Evolutionary conservation across 2,888 invertebrate species (phyloP).

Genomic region (Limnephilus rhombicus): DNA sequence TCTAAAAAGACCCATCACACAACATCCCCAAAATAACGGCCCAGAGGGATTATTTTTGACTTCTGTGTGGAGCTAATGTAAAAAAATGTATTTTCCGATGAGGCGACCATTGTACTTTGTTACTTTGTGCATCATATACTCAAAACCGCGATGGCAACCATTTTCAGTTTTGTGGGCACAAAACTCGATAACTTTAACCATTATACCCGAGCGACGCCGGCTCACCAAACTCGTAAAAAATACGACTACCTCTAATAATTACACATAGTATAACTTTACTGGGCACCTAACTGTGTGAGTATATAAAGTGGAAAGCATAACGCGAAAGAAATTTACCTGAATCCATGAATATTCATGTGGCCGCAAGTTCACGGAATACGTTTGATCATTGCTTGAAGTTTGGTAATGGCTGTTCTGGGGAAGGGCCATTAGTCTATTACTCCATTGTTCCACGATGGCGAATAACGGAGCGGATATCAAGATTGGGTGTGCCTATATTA

Average conservation of each 20-base stretch:
- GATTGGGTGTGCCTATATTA: conserved; percentile 4
- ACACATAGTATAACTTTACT: background rate
- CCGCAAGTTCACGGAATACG: conserved; percentile 63
- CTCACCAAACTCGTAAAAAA: background rate
- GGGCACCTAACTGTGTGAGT: background rate
- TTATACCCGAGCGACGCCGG: background rate
- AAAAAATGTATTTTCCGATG: too few species aligned
- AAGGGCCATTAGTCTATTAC: conserved; percentile 27
- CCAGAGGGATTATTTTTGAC: too few species aligned
- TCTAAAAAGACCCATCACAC: too few species aligned
- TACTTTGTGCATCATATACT: too few species aligned
- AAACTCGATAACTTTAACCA: background rate
- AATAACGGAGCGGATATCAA: conserved; percentile 11
- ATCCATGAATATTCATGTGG: conserved; percentile 63
- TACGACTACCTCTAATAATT: background rate
- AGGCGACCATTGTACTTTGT: too few species aligned
- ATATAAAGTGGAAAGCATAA: background rate
- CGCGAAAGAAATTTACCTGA: background rate
- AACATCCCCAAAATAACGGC: too few species aligned
- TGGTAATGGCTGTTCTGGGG: conserved; percentile 43
- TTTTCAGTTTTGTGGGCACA: background rate
- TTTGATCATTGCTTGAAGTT: conserved; percentile 61
- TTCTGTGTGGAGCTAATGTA: too few species aligned
- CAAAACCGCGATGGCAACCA: too few species aligned
- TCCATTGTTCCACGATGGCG: background rate